These are phyloP conservation scores for Arrhopalites spinosus DNA, from an alignment of 2,888 invertebrate genomes.

Conservation along the genomic window DNA sequence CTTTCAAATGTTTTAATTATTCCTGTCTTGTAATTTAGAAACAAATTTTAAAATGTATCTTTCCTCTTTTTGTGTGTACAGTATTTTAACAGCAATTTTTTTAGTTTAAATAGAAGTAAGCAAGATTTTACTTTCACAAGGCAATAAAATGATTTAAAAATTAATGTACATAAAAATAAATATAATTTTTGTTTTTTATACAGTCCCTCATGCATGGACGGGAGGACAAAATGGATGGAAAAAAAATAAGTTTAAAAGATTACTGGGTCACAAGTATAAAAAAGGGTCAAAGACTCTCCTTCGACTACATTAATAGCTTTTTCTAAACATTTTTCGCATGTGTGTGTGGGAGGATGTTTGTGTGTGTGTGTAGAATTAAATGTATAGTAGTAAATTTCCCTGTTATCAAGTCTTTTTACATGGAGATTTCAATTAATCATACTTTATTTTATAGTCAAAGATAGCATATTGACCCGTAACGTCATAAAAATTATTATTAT, in stretches of 20 bases:
- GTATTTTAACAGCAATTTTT: no score
- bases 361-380: not conserved
- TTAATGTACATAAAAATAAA: no score
- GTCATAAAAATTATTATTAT: no score
- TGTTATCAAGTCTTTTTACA: not conserved
- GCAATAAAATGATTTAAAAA: no score
- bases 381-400: not conserved
- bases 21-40: no score
- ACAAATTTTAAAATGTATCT: no score
- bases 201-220: not conserved
- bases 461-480: constrained; percentile 26
- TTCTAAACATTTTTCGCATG: not conserved
- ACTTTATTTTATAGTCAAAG: not conserved
- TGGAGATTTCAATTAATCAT: no score
- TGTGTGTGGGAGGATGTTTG: not conserved
- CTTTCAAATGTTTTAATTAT: no score
- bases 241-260: constrained; percentile 32
- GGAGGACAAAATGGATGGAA: not conserved
- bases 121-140: constrained; percentile 8
- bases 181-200: no score
- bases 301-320: constrained; percentile 5
- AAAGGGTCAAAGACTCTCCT: constrained; percentile 34
- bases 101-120: no score
- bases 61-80: no score
- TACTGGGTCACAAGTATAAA: constrained; percentile 31